Conservation (phyloP, 2,888 invertebrate species). For the Aquatica leii region DNA sequence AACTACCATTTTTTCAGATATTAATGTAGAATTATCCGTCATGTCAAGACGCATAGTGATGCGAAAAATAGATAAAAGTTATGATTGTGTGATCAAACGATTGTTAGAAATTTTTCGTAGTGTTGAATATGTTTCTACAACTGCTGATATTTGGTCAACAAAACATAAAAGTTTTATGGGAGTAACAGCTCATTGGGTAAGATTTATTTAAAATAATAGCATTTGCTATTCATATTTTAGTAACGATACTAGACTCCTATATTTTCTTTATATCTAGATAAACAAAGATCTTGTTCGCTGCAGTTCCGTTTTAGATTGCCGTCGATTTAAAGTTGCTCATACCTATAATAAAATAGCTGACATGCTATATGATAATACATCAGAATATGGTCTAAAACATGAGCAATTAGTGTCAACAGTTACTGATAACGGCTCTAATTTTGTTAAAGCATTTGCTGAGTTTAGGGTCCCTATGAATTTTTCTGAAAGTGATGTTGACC, state of each 20-base stretch:
- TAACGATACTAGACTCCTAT: background rate
- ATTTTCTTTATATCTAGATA: constrained; percentile 4
- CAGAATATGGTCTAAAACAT: background rate
- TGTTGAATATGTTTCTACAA: background rate
- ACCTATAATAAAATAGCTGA: constrained; percentile 2
- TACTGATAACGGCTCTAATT: constrained; percentile 5
- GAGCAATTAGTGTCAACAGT: background rate
- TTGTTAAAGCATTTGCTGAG: background rate
- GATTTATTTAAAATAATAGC: background rate
- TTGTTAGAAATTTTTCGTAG: background rate
- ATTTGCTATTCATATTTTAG: constrained; percentile 1
- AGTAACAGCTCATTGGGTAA: no score
- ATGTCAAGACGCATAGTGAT: background rate
- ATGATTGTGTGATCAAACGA: background rate
- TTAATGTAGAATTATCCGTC: background rate
- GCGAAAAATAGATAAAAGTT: background rate
- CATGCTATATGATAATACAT: background rate
- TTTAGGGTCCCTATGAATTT: background rate
- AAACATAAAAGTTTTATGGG: no score
- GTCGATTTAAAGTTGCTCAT: constrained; percentile 6
- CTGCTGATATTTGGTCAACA: no score
- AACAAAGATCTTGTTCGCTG: background rate
- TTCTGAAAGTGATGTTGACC: background rate
- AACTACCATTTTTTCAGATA: background rate
- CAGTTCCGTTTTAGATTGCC: background rate